phyloP scores from a whole-genome alignment of 1,140 invertebrate genomes.

The Drosophila melanogaster region Release_6_plus_ISO1_MT NT_033777.3:31859501-31860000 shows the following conservation, averaged over 20 bases:
- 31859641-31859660: conserved; percentile 44
- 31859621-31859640: conserved; percentile 69
- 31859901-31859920: conserved; percentile 70
- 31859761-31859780: conserved; percentile 20
- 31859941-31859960: conserved; percentile 31
- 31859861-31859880: conserved; percentile 42
- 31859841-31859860: conserved; percentile 50
- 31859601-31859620: conserved; percentile 46
- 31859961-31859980: conserved; percentile 34
- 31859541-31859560: conserved; percentile 54
- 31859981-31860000: not conserved
- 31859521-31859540: conserved; percentile 65
- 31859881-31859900: conserved; percentile 77
- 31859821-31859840: conserved; percentile 12
- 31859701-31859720: conserved; percentile 61
- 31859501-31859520: conserved; percentile 78
- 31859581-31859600: conserved; percentile 23
- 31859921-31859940: conserved; percentile 82
- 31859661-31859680: conserved; percentile 39
- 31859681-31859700: conserved; percentile 67
- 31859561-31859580: conserved; percentile 35
- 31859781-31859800: conserved; percentile 82
- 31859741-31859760: conserved; percentile 14
- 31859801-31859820: conserved; percentile 68
- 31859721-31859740: conserved; percentile 60